A percentile compares a stretch with the other conserved stretches of the same genome.
Evolutionary conservation across 2,888 invertebrate genomes (phyloP).

Genomic region (Doris montereyensis): DNA sequence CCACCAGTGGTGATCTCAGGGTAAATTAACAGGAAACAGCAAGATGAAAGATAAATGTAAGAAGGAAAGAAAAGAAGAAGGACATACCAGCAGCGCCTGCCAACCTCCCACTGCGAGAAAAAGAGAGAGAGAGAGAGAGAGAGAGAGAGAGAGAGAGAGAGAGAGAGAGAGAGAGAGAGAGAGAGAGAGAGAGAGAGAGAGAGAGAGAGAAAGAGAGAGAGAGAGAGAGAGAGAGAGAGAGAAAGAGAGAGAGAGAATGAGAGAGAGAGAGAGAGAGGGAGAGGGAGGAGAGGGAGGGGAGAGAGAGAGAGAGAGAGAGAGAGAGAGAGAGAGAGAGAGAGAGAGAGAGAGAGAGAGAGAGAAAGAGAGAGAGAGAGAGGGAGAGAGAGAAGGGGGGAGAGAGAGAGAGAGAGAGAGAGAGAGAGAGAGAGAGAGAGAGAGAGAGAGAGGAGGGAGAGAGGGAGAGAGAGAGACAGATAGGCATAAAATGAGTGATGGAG

Average conservation of each 20-base stretch:
- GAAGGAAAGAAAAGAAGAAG: too few species aligned
- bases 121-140: neutral
- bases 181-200: constrained; percentile 5
- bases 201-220: constrained; percentile 9
- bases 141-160: neutral
- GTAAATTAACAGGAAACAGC: too few species aligned
- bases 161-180: constrained; percentile 12
- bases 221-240: constrained; percentile 32
- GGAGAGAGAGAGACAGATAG: neutral
- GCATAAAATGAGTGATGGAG: too few species aligned
- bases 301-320: constrained; percentile 15
- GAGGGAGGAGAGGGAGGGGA: neutral
- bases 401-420: neutral
- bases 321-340: neutral
- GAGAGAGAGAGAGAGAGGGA: constrained; percentile 25
- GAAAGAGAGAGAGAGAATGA: neutral
- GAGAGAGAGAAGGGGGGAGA: constrained; percentile 25
- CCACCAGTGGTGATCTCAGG: too few species aligned
- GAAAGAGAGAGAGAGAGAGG: constrained; percentile 24
- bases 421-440: too few species aligned
- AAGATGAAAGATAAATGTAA: too few species aligned
- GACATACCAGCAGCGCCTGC: too few species aligned
- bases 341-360: constrained; percentile 3
- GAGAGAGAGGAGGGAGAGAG: neutral
- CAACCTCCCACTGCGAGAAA: neutral